A percentile compares a stretch with the other conserved stretches of the same genome.
phyloP scores from a whole-genome alignment of 2,888 invertebrate genomes.

The Ochropacha duplaris region DNA sequence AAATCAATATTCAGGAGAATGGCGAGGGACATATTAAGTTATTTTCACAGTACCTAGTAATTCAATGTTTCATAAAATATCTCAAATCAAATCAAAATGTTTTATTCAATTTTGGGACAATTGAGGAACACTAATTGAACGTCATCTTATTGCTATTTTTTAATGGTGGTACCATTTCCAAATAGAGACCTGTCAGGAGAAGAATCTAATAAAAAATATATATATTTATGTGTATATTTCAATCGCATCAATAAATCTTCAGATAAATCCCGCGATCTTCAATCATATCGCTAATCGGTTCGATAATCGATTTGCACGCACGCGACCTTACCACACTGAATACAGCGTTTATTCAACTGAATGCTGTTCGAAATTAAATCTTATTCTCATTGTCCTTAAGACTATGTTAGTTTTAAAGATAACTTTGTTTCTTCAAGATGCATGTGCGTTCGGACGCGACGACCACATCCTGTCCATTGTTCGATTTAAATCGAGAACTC shows the following conservation, averaged over 20 bases:
- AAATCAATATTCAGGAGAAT: constrained; percentile 8
- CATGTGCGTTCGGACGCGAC: constrained; percentile 57
- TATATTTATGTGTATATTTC: constrained; percentile 11
- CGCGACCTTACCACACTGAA: constrained; percentile 48
- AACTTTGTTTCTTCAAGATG: constrained; percentile 23
- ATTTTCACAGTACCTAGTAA: too few species aligned
- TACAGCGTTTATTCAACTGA: constrained; percentile 12
- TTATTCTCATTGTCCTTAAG: constrained; percentile 7
- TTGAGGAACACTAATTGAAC: too few species aligned
- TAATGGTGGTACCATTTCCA: too few species aligned
- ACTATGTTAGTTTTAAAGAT: not conserved
- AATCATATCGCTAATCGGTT: constrained; percentile 51
- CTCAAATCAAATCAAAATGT: too few species aligned
- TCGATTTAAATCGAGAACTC: constrained; percentile 52
- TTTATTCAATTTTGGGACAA: too few species aligned
- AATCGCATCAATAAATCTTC: constrained; percentile 29
- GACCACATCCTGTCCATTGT: constrained; percentile 65
- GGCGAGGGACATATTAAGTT: constrained; percentile 22
- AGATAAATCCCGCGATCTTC: constrained; percentile 45
- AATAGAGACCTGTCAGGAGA: too few species aligned
- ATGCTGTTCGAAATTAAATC: constrained; percentile 13
- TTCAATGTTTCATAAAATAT: too few species aligned
- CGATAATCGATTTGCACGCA: constrained; percentile 68
- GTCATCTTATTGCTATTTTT: too few species aligned
- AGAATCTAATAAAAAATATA: too few species aligned